Evolutionary conservation across 2,797 vertebrate genomes (phyloP), one percentile per base, ranked within the genome.

Genomic region (Petrocephalus sullivani): DNA sequence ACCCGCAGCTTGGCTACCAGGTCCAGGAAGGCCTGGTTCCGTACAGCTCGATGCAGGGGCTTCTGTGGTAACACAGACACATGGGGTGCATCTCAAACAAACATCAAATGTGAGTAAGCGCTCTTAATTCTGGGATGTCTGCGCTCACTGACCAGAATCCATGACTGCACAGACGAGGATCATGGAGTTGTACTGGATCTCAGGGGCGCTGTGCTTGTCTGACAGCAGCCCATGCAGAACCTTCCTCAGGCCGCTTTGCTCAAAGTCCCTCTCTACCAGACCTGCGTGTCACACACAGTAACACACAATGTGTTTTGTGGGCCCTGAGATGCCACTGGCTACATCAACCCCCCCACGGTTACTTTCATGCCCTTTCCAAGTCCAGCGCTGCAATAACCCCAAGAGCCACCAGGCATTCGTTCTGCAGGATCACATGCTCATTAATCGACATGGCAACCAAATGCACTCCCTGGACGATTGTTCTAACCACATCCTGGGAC

Each of bases 391-490:
- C 98, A 91, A 99, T 98, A 91, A 99, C 95, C 71, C 98, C 98
- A 95, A 99, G 90, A 60, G 98, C 98, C 92, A 99, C 97, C 28
- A 99, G 97, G 1, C 98, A 98, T 94, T 99, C 98, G 0, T 99
- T 99, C 95, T 99, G 98, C 98, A 99, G 99, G 91, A 99, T 99
- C 95, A 99, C 97, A n/a, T 99, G 98, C 93, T 99, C 98, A 5
- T 98, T 99, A 54, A 98, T 99, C 89, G 98, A 98, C 98, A 99
- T 99, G 93, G 96, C 97, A 90, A 99, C 97, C 92, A 99, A 95
- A 92, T 99, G 97, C 93, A 96, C 97, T 21, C 96, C 97, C 93
- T 97, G 97, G 94, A 98, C 97, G 91, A 99, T 97, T 28, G 97
- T 97, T 91, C 95, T 96, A 94, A 98, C 97, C 88, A 99, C 98